phyloP scores from a whole-genome alignment of 2,888 invertebrate species.

The Furcula furcula region DNA sequence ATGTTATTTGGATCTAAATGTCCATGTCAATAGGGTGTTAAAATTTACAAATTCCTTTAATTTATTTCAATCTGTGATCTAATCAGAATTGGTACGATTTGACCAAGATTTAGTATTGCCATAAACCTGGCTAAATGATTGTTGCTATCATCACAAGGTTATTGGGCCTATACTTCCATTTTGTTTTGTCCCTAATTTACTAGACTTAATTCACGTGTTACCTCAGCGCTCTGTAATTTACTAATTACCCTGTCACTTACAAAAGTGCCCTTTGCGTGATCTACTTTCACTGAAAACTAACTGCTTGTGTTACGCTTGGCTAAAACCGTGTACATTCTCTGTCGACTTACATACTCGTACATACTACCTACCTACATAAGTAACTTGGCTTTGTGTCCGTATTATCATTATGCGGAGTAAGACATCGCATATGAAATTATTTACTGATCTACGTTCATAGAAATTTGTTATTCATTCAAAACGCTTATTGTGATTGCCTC shows the following conservation, averaged over 20 bases:
- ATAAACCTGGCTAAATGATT: no score
- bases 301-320: no score
- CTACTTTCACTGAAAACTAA: conserved; percentile 19
- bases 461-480: no score
- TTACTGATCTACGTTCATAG: no score
- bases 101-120: no score
- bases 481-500: no score
- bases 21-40: conserved; percentile 19
- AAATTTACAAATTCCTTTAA: conserved; percentile 17
- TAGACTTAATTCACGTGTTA: conserved; percentile 28
- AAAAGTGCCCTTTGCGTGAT: conserved; percentile 22
- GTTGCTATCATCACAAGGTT: conserved; percentile 30
- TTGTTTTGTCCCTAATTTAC: conserved; percentile 24
- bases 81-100: conserved; percentile 7
- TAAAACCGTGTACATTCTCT: no score
- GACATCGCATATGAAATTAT: no score
- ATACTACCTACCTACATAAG: no score
- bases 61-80: conserved; percentile 25
- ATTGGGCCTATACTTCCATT: conserved; percentile 15
- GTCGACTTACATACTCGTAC: no score
- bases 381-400: no score
- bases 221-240: conserved; percentile 28
- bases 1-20: conserved; percentile 7
- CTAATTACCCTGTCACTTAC: conserved; percentile 30
- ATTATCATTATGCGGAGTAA: no score